These are phyloP conservation scores for Didymodactylos carnosus DNA, from an alignment of 2,888 invertebrate species.

Conservation along the genomic window DNA sequence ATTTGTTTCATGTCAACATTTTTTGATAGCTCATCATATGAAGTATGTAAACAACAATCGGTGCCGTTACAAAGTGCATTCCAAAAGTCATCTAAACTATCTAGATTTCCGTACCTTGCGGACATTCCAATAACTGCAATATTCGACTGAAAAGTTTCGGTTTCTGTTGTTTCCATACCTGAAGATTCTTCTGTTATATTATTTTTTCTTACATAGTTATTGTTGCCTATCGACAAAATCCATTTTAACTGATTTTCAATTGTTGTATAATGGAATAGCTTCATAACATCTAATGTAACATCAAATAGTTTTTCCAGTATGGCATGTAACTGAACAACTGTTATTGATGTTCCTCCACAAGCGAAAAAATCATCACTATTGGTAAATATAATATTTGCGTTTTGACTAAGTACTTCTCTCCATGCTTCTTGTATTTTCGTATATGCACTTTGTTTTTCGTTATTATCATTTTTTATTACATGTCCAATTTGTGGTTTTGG, in stretches of 20 bases:
- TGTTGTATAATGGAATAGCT: not conserved
- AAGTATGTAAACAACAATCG: not conserved
- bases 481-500: too few relatives aligned
- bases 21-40: not conserved
- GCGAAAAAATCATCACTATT: not conserved
- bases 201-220: not conserved
- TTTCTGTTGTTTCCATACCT: not conserved
- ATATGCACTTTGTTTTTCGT: too few relatives aligned
- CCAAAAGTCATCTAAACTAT: not conserved
- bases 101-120: not conserved
- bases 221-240: not conserved
- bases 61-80: not conserved
- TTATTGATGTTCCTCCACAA: not conserved
- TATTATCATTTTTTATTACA: too few relatives aligned
- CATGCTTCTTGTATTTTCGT: not conserved
- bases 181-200: not conserved
- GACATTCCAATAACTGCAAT: conserved; percentile 1
- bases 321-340: not conserved
- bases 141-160: not conserved
- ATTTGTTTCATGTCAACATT: not conserved
- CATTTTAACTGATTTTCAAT: not conserved
- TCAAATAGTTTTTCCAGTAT: not conserved
- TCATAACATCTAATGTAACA: not conserved
- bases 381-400: not conserved
- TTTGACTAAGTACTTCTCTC: not conserved